These are phyloP conservation scores for Holothuria scabra DNA, from an alignment of 53 echinoderm and acorn worm species.

Conservation along the genomic window DNA sequence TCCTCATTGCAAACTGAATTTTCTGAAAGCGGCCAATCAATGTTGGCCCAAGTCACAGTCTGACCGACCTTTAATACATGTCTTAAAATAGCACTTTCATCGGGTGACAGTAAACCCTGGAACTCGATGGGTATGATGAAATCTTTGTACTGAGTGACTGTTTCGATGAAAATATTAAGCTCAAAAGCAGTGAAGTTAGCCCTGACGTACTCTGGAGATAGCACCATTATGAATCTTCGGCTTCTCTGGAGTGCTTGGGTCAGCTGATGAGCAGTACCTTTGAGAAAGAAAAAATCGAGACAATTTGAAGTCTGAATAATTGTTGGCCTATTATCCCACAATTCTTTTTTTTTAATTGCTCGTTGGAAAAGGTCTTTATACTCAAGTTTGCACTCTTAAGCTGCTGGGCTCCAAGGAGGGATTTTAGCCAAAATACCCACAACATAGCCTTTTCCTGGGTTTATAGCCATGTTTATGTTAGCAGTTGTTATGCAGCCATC, in stretches of 20 bases:
- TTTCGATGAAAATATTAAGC: slow-evolving; percentile 13
- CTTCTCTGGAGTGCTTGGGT: slow-evolving; percentile 22
- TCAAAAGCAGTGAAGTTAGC: slow-evolving; percentile 32
- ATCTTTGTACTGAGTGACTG: slow-evolving; percentile 13
- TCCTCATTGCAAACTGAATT: background rate
- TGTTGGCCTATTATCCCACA: no score
- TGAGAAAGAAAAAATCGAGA: no score
- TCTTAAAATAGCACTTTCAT: slow-evolving; percentile 1
- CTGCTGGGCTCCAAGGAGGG: no score
- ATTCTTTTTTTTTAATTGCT: no score
- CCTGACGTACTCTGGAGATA: slow-evolving; percentile 22
- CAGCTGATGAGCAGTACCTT: slow-evolving; percentile 29
- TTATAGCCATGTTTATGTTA: no score
- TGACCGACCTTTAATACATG: slow-evolving; percentile 13
- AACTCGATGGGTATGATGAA: slow-evolving; percentile 33
- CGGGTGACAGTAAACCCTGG: background rate
- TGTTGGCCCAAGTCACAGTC: slow-evolving; percentile 10
- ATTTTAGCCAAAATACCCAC: no score
- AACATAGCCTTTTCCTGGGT: no score
- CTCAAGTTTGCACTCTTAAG: no score
- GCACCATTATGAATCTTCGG: slow-evolving; percentile 32
- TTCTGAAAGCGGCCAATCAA: slow-evolving; percentile 35
- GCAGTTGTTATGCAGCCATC: no score
- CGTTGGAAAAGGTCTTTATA: no score
- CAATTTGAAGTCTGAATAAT: no score